Evolutionary conservation across 2,888 invertebrate species (phyloP), one percentile per base, ranked within the genome.

Genomic region (Byasa hedistus): DNA sequence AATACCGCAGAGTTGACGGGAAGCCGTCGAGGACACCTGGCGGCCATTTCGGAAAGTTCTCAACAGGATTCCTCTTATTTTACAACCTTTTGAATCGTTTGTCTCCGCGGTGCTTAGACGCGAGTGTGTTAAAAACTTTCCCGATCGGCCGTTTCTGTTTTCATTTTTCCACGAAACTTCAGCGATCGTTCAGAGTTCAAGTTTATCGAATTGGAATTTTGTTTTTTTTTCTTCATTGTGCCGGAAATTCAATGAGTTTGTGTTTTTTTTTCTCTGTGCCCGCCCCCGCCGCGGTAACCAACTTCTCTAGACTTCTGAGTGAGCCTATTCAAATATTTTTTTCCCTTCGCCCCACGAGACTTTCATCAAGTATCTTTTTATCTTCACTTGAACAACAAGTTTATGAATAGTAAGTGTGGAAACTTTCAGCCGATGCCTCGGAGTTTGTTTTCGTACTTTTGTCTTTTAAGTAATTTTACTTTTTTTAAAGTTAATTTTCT

Each of bases 81-180:
- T 72, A 73, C 70, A 73, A 70, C 69, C 72, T 73, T 74, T 70
- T 70, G 68, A 71, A 71, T 72, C 70, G 75, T 74, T 75, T 73
- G 74, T 74, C 72, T 75, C 66, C 66, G 62, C 58, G 62, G 66
- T 66, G 73, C 77, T 78, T 77, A 70, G 75, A 72, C 75, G 73
- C 72, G 76, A 80, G 82, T 82, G 81, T 80, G 79, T 82, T 79
- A 73, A 71, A 81, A 84, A 84, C 79, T 84, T 83, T 61, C 68
- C 70, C 79, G 79, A 85, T 84, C 80, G 83, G 77, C 79, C 77
- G 79, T 83, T 80, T 78, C 74, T 79, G 79, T 78, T 78, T 76
- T 70, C 66, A 70, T 81, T 80, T 79, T 80, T 79, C 77, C 74
- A 71, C 73, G 27, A 68, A 71, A 76, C 74, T 76, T 72, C 57